Percentiles rank a stretch among this genome's conserved stretches.
phyloP scores from a whole-genome alignment of 2,888 invertebrate genomes.

The Tachina lurida region DNA sequence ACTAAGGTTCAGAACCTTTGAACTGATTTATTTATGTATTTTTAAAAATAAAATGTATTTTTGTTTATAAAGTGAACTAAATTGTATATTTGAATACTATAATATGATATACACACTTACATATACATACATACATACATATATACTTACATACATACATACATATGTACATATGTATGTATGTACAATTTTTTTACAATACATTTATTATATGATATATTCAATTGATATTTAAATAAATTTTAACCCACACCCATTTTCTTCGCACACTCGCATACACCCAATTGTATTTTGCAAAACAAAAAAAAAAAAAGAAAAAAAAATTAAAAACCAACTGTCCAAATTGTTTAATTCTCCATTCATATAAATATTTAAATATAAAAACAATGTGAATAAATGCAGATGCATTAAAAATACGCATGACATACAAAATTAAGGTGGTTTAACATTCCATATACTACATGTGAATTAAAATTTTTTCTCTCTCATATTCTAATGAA shows the following conservation, averaged over 20 bases:
- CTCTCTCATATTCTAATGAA: neutral
- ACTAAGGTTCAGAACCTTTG: conserved; percentile 45
- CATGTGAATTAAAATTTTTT: no score
- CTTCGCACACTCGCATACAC: conserved; percentile 8
- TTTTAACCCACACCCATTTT: conserved; percentile 20
- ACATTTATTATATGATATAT: neutral
- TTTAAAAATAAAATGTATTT: neutral
- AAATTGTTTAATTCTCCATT: conserved; percentile 56
- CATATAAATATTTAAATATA: conserved; percentile 23
- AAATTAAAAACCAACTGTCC: conserved; percentile 38
- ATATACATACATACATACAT: no score
- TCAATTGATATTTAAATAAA: neutral
- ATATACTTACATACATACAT: no score
- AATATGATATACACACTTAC: no score
- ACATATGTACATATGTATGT: no score
- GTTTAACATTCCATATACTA: neutral
- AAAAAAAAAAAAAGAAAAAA: neutral
- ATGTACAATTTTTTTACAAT: no score
- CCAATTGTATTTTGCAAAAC: conserved; percentile 1
- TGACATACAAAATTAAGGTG: neutral
- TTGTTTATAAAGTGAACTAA: neutral
- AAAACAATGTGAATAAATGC: conserved; percentile 20
- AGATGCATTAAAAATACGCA: conserved; percentile 28
- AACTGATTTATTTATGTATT: neutral
- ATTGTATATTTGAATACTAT: no score